Evolutionary conservation across 2,113 vertebrate genomes (phyloP).

Genomic region (Prionailurus viverrinus): DNA sequence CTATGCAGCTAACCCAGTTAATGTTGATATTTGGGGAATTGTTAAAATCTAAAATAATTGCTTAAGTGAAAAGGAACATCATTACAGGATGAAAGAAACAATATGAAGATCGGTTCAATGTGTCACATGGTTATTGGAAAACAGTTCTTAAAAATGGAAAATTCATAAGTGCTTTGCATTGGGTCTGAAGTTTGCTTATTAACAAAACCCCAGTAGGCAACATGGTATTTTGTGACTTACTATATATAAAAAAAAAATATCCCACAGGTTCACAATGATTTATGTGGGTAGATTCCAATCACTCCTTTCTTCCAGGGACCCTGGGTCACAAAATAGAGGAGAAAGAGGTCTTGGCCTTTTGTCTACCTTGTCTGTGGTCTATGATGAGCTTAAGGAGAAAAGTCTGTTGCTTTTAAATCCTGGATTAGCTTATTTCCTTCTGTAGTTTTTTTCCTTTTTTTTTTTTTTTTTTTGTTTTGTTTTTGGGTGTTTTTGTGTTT

Average conservation of each 20-base stretch:
- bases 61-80: not conserved
- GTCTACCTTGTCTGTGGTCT: not conserved
- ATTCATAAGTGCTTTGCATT: not conserved
- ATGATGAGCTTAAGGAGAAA: not conserved
- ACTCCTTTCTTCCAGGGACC: not conserved
- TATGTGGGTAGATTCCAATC: not conserved
- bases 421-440: constrained; percentile 28
- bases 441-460: not conserved
- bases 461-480: not conserved
- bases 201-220: not conserved
- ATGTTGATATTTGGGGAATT: not conserved
- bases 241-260: not conserved
- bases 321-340: not conserved
- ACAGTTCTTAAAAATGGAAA: not conserved
- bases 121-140: not conserved
- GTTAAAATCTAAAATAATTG: constrained; percentile 12
- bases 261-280: no score
- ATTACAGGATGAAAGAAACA: not conserved
- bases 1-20: not conserved
- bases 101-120: not conserved
- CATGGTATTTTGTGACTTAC: not conserved
- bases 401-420: not conserved
- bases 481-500: not conserved
- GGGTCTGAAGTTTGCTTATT: not conserved
- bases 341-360: not conserved